phyloP scores from a whole-genome alignment of 2,113 vertebrate genomes.

The Epinephelus lanceolatus region DNA sequence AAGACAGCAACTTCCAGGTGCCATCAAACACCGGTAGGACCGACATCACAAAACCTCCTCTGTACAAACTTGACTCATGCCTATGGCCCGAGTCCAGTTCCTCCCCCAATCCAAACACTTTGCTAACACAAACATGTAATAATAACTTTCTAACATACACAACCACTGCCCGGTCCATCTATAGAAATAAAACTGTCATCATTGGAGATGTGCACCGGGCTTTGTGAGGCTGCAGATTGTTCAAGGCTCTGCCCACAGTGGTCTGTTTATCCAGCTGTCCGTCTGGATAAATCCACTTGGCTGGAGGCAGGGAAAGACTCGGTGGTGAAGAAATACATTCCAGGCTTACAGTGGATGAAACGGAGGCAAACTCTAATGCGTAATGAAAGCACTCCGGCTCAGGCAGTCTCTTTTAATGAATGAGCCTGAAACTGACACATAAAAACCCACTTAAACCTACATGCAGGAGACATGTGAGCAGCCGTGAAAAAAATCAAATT shows the following conservation, averaged over 20 bases:
- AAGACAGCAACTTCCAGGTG: no score
- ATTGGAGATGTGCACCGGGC: constrained; percentile 14
- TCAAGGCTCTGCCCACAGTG: constrained; percentile 57
- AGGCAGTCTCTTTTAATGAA: constrained; percentile 37
- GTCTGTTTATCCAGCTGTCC: constrained; percentile 79
- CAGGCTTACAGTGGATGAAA: constrained; percentile 42
- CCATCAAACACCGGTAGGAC: no score
- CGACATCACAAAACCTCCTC: neutral
- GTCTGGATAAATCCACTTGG: constrained; percentile 73
- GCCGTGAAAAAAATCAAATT: no score
- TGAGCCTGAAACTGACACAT: constrained; percentile 29
- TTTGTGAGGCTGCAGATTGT: constrained; percentile 38
- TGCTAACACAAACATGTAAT: constrained; percentile 33
- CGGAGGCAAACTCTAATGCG: constrained; percentile 46
- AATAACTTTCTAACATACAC: constrained; percentile 35
- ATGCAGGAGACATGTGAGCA: constrained; percentile 25
- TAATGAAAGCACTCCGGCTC: constrained; percentile 34
- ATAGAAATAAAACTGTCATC: constrained; percentile 62
- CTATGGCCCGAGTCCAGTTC: constrained; percentile 11
- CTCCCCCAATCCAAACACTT: constrained; percentile 30
- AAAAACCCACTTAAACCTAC: constrained; percentile 22
- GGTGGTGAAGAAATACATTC: constrained; percentile 38
- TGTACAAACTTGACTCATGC: constrained; percentile 1
- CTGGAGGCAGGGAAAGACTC: constrained; percentile 51
- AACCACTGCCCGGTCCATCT: constrained; percentile 24